A percentile compares a stretch with the other conserved stretches of the same genome.
Conservation (phyloP, 2,113 vertebrate species). For the Poecilia latipinna region DNA sequence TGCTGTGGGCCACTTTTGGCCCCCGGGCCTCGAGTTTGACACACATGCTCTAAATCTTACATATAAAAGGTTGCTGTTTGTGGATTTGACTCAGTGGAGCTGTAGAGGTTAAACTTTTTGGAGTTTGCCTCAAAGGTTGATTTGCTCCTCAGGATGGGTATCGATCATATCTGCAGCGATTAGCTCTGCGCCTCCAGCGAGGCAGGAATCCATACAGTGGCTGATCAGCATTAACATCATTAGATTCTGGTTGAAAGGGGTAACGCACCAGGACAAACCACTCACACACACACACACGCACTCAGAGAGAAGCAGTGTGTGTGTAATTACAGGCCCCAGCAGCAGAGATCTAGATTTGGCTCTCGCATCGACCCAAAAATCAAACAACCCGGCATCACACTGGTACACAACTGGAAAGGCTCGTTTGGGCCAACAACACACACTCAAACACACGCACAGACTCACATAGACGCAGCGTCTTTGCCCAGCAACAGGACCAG, state of each 20-base stretch:
- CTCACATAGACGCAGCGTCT: conserved; percentile 18
- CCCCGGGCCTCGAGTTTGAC: no score
- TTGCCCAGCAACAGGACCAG: conserved; percentile 61
- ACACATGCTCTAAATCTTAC: not conserved
- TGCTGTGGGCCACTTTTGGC: no score
- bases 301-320: conserved; percentile 27
- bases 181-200: conserved; percentile 56
- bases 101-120: conserved; percentile 40
- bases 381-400: conserved; percentile 68
- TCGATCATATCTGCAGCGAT: conserved; percentile 65
- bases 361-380: conserved; percentile 73
- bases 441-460: conserved; percentile 12
- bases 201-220: conserved; percentile 63
- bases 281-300: conserved; percentile 37
- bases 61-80: not conserved
- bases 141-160: conserved; percentile 49
- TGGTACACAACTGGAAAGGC: conserved; percentile 65
- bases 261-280: conserved; percentile 51
- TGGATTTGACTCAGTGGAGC: not conserved
- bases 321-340: conserved; percentile 65
- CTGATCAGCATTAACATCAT: conserved; percentile 70
- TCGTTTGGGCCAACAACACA: conserved; percentile 31
- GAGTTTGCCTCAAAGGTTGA: conserved; percentile 42
- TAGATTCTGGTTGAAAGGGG: conserved; percentile 59
- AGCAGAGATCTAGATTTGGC: conserved; percentile 72